Conservation (phyloP, 2,888 invertebrate species). For the Tineola bisselliella region DNA sequence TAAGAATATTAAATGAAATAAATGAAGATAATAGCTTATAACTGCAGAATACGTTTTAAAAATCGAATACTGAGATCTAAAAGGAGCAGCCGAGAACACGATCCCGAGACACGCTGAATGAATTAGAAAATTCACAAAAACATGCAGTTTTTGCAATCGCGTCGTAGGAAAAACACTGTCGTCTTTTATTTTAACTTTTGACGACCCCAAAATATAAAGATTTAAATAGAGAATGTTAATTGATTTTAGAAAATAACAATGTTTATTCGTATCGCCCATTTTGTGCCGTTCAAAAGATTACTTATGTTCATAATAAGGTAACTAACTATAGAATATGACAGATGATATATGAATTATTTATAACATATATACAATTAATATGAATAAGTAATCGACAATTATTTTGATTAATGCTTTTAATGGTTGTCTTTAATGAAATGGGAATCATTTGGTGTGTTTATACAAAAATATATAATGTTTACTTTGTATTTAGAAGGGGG, state of each 20-base stretch:
- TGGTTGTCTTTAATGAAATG: no score
- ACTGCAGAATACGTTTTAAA: not conserved
- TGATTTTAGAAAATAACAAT: not conserved
- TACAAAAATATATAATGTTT: no score
- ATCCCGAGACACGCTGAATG: not conserved
- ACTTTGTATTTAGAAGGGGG: no score
- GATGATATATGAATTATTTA: not conserved
- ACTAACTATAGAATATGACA: not conserved
- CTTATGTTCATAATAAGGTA: not conserved
- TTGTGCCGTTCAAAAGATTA: not conserved
- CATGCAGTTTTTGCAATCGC: not conserved
- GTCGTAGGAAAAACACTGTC: not conserved
- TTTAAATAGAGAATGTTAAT: not conserved
- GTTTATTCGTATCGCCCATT: not conserved
- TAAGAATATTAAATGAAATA: not conserved
- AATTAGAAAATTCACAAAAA: not conserved
- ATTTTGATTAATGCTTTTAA: not conserved
- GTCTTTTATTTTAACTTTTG: not conserved
- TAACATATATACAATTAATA: no score
- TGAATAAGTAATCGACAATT: not conserved
- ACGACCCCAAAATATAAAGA: not conserved
- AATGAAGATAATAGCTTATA: not conserved
- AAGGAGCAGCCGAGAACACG: not conserved
- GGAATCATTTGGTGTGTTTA: no score
- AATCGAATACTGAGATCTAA: not conserved